Evolutionary conservation across 23 tunicate species (phyloP), one percentile per base, ranked within the genome.

Genomic region (Styela clava): DNA sequence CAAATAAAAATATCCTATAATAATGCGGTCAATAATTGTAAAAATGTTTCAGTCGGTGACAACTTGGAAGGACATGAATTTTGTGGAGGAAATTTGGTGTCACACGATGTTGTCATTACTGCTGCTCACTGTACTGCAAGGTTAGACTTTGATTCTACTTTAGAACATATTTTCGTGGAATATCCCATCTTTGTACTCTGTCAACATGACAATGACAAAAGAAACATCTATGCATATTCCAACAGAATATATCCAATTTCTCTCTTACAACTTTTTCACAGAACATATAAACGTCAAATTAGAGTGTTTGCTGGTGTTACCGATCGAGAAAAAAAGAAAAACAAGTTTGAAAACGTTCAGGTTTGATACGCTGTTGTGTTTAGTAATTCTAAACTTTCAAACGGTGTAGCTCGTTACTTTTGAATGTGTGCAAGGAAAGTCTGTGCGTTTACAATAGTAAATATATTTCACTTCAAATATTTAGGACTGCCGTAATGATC

Each of bases 41-140:
- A n/a, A n/a, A n/a, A n/a, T n/a, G n/a, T n/a, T 44, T 18, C 26
- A 76, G 81, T 36, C 44, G 26, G 65, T 16, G 30, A 51, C 12
- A 64, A 56, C 21, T 25, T 44, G n/a, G 31, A 35, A 26, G 65
- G 65, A 31, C 1, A 9, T 20, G 28, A 25, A 18, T 74, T 87
- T 34, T 88, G 93, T 77, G 93, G 93, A 51, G 93, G 93, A 61
- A 76, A 80, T 19, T 34, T 88, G 34, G 83, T 88, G 33, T 80
- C 72, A 2, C 65, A 78, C 21, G 81, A 83, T 22, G 74, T 76
- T 26, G 87, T 88, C 1, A 83, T 88, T 3, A 88, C 93, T 7
- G 93, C 93, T 23, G 86, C 93, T 0, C 93, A 88, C 52, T 88
- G 93, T 69, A 62, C 72, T 12, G 63, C 34, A 16, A 19, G 0